Evolutionary conservation across 2,888 invertebrate genomes (phyloP).

Genomic region (Argyresthia albistria): DNA sequence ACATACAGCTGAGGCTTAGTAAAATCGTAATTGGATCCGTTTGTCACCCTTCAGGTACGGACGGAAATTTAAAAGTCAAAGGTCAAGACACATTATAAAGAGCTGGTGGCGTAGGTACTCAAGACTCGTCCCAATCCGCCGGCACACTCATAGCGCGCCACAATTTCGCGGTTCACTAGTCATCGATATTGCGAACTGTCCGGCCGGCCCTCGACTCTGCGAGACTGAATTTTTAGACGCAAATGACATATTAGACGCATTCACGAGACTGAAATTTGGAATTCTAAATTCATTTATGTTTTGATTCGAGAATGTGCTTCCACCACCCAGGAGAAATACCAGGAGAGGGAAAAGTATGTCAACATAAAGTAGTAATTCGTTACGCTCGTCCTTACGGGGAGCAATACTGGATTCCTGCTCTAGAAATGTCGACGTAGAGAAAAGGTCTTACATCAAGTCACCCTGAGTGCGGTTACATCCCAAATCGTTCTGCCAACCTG

Average conservation of each 20-base stretch:
- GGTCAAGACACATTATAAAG: too few relatives aligned
- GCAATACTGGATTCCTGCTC: constrained; percentile 33
- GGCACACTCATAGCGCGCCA: neutral
- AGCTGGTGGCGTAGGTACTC: too few relatives aligned
- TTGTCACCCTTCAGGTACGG: too few relatives aligned
- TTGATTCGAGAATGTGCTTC: too few relatives aligned
- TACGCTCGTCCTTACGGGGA: constrained; percentile 18
- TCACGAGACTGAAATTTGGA: too few relatives aligned
- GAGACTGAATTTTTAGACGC: constrained; percentile 7
- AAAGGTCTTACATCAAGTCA: constrained; percentile 23
- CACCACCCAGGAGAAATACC: neutral
- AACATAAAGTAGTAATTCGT: neutral
- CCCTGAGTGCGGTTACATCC: neutral
- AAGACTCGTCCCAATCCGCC: too few relatives aligned
- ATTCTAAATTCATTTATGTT: too few relatives aligned
- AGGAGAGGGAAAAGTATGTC: neutral
- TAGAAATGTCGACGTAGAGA: constrained; percentile 23
- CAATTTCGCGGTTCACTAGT: constrained; percentile 48
- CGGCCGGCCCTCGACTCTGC: constrained; percentile 11
- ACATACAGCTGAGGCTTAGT: too few relatives aligned
- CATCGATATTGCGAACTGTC: constrained; percentile 41
- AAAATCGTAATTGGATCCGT: too few relatives aligned
- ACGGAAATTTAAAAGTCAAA: too few relatives aligned
- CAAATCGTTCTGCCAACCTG: too few relatives aligned
- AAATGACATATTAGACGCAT: neutral